Percentiles rank a stretch among this genome's conserved stretches.
Evolutionary conservation across 30 jellyfish, hydroid and myxozoan species (phyloP).

Genomic region (Phacellophora camtschatica): DNA sequence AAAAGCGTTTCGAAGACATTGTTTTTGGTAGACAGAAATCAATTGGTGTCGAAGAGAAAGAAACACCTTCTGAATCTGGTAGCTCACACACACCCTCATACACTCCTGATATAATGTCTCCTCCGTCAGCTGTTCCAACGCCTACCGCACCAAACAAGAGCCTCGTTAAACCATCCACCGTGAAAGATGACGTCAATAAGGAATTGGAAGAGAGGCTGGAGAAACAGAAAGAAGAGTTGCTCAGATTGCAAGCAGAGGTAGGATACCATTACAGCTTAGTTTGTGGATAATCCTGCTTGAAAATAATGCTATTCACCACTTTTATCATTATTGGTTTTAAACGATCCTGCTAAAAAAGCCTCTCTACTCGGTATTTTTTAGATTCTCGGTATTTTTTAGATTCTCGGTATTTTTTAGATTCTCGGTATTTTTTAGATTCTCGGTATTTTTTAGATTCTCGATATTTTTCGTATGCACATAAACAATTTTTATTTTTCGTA

Average conservation of each 20-base stretch:
- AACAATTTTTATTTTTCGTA: too few species aligned
- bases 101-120: conserved; percentile 47
- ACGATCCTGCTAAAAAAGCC: background rate
- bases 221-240: conserved; percentile 64
- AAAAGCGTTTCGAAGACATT: conserved; percentile 37
- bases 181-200: conserved; percentile 10
- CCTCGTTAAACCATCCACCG: background rate
- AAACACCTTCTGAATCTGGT: conserved; percentile 35
- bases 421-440: too few species aligned
- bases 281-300: too few species aligned
- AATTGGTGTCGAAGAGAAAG: background rate
- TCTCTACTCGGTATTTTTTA: too few species aligned
- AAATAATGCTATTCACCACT: background rate
- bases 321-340: background rate
- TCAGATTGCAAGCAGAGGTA: conserved; percentile 65
- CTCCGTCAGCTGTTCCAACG: conserved; percentile 19
- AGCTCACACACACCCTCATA: conserved; percentile 36
- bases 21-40: conserved; percentile 48
- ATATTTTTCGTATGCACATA: too few species aligned
- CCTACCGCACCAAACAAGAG: background rate
- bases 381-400: too few species aligned
- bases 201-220: conserved; percentile 54
- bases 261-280: too few species aligned
- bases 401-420: too few species aligned
- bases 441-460: too few species aligned